phyloP scores from a whole-genome alignment of 2,888 invertebrate genomes.

The Aphidoletes aphidimyza region DNA sequence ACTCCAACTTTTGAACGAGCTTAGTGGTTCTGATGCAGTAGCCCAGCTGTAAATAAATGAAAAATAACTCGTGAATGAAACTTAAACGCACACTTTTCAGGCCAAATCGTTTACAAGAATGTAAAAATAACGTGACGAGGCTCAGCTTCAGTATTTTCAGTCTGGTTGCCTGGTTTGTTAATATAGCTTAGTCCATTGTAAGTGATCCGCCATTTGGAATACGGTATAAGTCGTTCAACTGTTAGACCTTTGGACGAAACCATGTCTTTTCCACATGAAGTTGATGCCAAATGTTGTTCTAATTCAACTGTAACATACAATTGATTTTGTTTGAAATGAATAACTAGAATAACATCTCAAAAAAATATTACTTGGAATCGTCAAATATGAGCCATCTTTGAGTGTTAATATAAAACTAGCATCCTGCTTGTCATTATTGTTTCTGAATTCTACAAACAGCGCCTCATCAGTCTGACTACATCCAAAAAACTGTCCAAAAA shows the following conservation, averaged over 20 bases:
- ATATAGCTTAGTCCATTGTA: conserved; percentile 77
- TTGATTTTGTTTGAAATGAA: too few species aligned
- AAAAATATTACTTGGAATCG: conserved; percentile 65
- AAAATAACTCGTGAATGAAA: too few species aligned
- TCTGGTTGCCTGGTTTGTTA: conserved; percentile 61
- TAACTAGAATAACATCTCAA: too few species aligned
- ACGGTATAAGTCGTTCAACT: conserved; percentile 73
- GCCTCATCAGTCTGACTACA: conserved; percentile 70
- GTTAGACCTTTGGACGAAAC: conserved; percentile 73
- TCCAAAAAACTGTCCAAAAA: conserved; percentile 67
- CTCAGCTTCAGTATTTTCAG: conserved; percentile 62
- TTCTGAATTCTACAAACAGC: conserved; percentile 69
- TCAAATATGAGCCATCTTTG: conserved; percentile 66
- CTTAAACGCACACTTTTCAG: neutral
- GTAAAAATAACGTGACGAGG: conserved; percentile 69
- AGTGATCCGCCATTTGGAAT: conserved; percentile 72
- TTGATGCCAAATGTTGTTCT: conserved; percentile 70
- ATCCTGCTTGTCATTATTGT: conserved; percentile 69
- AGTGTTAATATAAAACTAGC: conserved; percentile 68
- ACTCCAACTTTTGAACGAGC: conserved; percentile 71
- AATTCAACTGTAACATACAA: conserved; percentile 43
- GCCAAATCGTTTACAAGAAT: conserved; percentile 68
- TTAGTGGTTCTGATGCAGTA: conserved; percentile 67
- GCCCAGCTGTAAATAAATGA: conserved; percentile 69
- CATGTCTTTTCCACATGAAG: conserved; percentile 64